These are phyloP conservation scores for Saccostrea glomerata DNA, from an alignment of 1,140 invertebrate species.

Conservation along the genomic window DNA sequence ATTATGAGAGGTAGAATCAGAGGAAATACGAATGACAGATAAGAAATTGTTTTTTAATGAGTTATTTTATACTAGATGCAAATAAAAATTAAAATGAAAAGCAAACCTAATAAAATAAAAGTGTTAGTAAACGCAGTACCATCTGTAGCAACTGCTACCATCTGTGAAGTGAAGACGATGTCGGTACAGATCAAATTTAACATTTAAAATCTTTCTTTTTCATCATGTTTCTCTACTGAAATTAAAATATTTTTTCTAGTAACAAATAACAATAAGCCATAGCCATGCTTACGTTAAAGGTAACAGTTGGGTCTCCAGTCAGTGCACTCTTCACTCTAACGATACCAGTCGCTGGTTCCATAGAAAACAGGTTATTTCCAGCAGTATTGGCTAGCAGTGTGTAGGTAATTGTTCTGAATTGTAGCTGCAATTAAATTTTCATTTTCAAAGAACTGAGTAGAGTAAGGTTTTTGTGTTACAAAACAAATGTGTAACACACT, in stretches of 20 bases:
- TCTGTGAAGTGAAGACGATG: conserved; percentile 48
- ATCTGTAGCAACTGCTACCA: conserved; percentile 65
- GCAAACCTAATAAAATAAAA: too few relatives aligned
- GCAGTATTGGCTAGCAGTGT: conserved; percentile 52
- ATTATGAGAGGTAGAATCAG: too few relatives aligned
- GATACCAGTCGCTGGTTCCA: conserved; percentile 90
- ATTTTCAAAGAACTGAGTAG: too few relatives aligned
- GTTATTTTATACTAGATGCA: too few relatives aligned
- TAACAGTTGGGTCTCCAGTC: conserved; percentile 24
- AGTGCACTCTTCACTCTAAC: conserved; percentile 83
- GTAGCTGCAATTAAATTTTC: conserved; percentile 44
- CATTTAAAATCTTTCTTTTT: neutral
- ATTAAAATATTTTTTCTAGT: too few relatives aligned
- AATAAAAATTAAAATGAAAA: too few relatives aligned
- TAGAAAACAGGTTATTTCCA: conserved; percentile 83
- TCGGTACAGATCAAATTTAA: neutral
- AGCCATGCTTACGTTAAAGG: neutral
- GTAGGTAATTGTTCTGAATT: conserved; percentile 64
- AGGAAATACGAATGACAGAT: too few relatives aligned
- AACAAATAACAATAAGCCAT: too few relatives aligned
- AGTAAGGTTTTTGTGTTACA: too few relatives aligned
- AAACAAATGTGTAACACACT: too few relatives aligned
- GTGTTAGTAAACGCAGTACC: neutral
- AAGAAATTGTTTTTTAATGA: too few relatives aligned
- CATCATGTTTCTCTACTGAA: too few relatives aligned